A percentile compares a stretch with the other conserved stretches of the same genome.
Evolutionary conservation across 2,113 vertebrate species (phyloP).

Genomic region (Uropsilus gracilis): DNA sequence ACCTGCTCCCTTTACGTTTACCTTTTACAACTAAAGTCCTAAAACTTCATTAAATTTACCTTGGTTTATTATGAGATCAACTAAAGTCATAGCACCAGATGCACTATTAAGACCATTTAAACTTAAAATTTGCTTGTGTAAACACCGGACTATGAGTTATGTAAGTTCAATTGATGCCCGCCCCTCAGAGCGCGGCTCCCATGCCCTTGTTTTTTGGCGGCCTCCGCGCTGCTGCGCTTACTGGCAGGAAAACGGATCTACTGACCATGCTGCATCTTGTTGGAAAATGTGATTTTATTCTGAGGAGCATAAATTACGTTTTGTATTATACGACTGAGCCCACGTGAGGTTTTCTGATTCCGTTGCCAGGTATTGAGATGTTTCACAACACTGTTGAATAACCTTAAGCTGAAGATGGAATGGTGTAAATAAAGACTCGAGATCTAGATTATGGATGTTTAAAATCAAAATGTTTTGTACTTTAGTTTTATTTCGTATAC

Average conservation of each 20-base stretch:
- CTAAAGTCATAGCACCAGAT: too few species aligned
- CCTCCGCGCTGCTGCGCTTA: slow-evolving; percentile 73
- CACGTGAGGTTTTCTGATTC: slow-evolving; percentile 83
- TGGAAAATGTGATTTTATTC: slow-evolving; percentile 88
- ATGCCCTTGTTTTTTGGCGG: slow-evolving; percentile 80
- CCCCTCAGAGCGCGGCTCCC: background rate
- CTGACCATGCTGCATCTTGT: slow-evolving; percentile 87
- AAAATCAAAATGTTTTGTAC: slow-evolving; percentile 89
- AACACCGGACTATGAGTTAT: too few species aligned
- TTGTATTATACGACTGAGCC: slow-evolving; percentile 86
- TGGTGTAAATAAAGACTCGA: slow-evolving; percentile 87
- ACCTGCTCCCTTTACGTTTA: background rate
- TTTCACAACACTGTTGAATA: slow-evolving; percentile 82
- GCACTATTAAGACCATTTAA: too few species aligned
- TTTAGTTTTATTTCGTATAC: slow-evolving; percentile 90
- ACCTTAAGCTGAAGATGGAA: slow-evolving; percentile 79
- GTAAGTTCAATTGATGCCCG: slow-evolving; percentile 94
- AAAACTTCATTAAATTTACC: background rate
- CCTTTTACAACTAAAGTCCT: background rate
- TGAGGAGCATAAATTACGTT: slow-evolving; percentile 91
- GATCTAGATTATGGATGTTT: slow-evolving; percentile 89
- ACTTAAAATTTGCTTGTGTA: too few species aligned
- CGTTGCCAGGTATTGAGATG: slow-evolving; percentile 81
- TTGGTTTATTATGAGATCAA: background rate
- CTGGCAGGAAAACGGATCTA: slow-evolving; percentile 84